Base-by-base conservation (phyloP, 2,113 vertebrate species). In the Ranitomeya imitator region DNA sequence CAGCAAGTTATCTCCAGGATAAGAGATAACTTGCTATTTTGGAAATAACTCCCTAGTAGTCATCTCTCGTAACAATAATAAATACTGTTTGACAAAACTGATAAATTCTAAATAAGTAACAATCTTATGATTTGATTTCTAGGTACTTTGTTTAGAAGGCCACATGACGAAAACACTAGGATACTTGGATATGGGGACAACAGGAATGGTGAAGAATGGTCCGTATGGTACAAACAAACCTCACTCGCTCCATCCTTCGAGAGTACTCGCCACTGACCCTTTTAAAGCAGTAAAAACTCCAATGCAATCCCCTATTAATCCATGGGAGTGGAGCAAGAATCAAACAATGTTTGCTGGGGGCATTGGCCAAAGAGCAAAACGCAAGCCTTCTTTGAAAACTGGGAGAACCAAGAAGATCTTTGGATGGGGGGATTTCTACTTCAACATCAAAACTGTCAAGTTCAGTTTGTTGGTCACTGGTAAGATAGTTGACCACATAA, bases 361-460 rank as follows among this genome's bases (percentile, higher is more conserved):
- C 87, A 96, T 91, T 0, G 95, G 90, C 74, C 95, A 94, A 92
- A 96, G 95, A 12, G 91, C 94, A 78, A 97, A 96, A 81, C 97
- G 97, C 90, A 98, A 99, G 91, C 97, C 97, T 52, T 92, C 93
- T 0, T 92, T 97, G 89, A 98, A 98, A n/a, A 95, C 96, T 0
- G 92, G 96, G 73, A 97, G 98, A 88, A 94, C 96, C 92, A 98
- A 98, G 93, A 99, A 99, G 94, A 98, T 98, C 79, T 99, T 99
- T 0, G 98, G 98, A 60, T 99, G 98, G 98, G 98, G 98, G 0
- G 97, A 99, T 91, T 99, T 99, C 94, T 99, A 98, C 95, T 97
- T 99, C 92, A 97, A 96, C 83, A 97, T 99, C 91, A 97, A 97
- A 89, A 97, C 96, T 0, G 89, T 96, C 54, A 98, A 98, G 85